Percentiles rank a stretch among this genome's conserved stretches.
These are phyloP conservation scores for Marcusenius ussheri DNA, from an alignment of 2,113 vertebrate species.

Conservation along the genomic window DNA sequence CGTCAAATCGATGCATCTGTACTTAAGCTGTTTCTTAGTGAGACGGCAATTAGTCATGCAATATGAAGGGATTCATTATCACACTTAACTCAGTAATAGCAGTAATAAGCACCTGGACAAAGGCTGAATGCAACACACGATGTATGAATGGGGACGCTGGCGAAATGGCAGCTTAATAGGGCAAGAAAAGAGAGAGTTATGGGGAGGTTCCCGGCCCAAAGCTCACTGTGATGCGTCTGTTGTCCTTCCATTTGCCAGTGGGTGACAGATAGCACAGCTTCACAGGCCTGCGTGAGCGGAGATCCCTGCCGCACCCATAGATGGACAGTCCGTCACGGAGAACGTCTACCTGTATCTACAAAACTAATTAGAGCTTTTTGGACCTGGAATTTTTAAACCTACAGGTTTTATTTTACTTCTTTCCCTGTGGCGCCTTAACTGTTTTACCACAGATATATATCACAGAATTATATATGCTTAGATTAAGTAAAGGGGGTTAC, in stretches of 20 bases:
- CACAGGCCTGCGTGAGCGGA: neutral
- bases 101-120: neutral
- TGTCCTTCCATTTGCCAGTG: neutral
- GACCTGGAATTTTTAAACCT: neutral
- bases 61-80: neutral
- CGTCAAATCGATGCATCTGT: neutral
- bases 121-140: neutral
- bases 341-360: neutral
- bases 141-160: neutral
- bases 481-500: neutral
- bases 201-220: neutral
- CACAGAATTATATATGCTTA: neutral
- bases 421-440: neutral
- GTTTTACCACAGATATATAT: neutral
- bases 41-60: neutral
- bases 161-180: neutral
- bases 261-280: neutral
- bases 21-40: neutral
- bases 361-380: neutral
- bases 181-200: neutral
- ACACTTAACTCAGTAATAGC: neutral
- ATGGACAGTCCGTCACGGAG: neutral
- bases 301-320: neutral
- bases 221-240: neutral
- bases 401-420: neutral